Evolutionary conservation across 2,888 invertebrate species (phyloP), one percentile per base, ranked within the genome.

Genomic region (Smittia sp.): DNA sequence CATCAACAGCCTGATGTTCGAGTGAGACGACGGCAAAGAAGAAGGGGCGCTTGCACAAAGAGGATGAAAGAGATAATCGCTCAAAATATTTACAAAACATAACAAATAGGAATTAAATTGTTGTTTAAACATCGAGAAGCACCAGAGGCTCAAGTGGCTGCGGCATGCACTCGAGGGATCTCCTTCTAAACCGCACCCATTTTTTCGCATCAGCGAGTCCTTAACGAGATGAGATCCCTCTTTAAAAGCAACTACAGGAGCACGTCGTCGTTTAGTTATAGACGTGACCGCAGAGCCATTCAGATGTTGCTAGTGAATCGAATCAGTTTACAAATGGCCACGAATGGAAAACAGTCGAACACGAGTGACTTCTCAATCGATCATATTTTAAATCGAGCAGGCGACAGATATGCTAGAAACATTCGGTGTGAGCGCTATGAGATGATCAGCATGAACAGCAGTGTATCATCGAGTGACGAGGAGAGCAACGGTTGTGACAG

Each of bases 381-480:
- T 75, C 86, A 87, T 77, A 87, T 87, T 77, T 79, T 87, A 76
- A 86, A 85, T 78, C 81, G 82, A 63, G 86, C 86, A 13, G 87
- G 87, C 32, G 80, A 81, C 41, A 78, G 78, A 76, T 81, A 78
- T 25, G 41, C 18, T 54, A 73, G 32, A 18, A 67, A 39, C 9
- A n/a, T n/a, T 32, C 46, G 46, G 11, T 11, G 4, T 9, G 79
- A 78, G 62, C 79, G 79, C 1, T 72, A 25, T 74, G 27, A 54
- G 27, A 69, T 22, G 13, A 41, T 58, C 11, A 68, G 73, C 27
- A n/a, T 52, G 38, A 68, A 9, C n/a, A 73, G 27, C 39, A 72
- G 63, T 73, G 68, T 54, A 52, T 63, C 11, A 18, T 46, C 66
- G 15, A 69, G 70, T 22, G 73, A 72, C 6, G 73, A 27, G 58